Evolutionary conservation across 1,140 invertebrate species (phyloP).

Genomic region (Camponotus pennsylvanicus): DNA sequence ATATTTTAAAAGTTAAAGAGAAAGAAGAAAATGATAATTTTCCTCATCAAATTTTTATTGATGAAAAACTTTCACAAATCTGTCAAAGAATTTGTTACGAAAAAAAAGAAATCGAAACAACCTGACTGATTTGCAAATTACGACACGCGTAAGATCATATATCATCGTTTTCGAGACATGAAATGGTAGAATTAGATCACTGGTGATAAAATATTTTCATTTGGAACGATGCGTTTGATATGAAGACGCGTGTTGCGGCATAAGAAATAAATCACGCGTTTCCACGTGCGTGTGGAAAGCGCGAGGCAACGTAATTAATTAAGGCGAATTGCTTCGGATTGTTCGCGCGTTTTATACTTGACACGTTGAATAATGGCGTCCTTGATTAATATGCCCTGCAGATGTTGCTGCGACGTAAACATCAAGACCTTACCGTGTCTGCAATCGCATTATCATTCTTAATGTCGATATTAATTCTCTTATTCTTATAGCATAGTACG

Average conservation of each 20-base stretch:
- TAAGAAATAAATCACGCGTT: constrained; percentile 61
- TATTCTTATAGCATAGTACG: background rate
- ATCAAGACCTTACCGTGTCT: constrained; percentile 52
- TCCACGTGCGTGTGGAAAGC: constrained; percentile 42
- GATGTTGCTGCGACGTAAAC: constrained; percentile 66
- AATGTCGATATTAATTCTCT: constrained; percentile 6
- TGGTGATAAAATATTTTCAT: constrained; percentile 46
- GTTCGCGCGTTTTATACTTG: constrained; percentile 67
- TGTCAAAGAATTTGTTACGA: background rate
- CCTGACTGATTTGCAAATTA: background rate
- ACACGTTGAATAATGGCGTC: constrained; percentile 61
- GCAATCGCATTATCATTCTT: constrained; percentile 42
- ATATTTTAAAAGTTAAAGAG: no score
- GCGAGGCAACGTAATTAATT: constrained; percentile 63
- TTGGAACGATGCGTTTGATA: constrained; percentile 37
- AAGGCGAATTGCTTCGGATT: constrained; percentile 64
- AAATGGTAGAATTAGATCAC: constrained; percentile 32
- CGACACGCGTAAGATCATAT: constrained; percentile 33
- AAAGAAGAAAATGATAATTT: background rate
- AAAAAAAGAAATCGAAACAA: constrained; percentile 7
- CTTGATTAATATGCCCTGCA: constrained; percentile 64
- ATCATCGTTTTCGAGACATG: constrained; percentile 31
- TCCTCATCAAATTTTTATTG: background rate
- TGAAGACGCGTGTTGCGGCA: constrained; percentile 40
- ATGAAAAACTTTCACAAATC: background rate